These are phyloP conservation scores for Xiphophorus birchmanni DNA, from an alignment of 2,797 vertebrate genomes.

Conservation along the genomic window DNA sequence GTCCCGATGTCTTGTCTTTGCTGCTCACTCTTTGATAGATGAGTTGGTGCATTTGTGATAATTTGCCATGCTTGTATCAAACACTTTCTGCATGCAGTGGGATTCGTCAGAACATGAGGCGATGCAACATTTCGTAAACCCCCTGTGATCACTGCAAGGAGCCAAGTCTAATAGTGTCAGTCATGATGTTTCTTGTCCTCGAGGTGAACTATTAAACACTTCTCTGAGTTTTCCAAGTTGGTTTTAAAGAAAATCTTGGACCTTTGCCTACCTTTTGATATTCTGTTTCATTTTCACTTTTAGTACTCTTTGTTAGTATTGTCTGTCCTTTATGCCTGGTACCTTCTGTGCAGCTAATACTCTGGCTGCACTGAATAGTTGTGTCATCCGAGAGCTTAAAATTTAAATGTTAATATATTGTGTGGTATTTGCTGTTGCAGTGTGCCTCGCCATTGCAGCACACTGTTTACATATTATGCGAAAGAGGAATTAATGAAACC, in stretches of 20 bases:
- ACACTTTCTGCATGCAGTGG: constrained; percentile 13
- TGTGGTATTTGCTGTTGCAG: constrained; percentile 27
- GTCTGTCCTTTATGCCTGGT: constrained; percentile 9
- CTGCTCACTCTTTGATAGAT: constrained; percentile 48
- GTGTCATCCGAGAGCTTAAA: constrained; percentile 22
- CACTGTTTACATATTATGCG: constrained; percentile 23
- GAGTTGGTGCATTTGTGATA: constrained; percentile 30
- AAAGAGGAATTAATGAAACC: constrained; percentile 50
- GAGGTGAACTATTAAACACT: constrained; percentile 4
- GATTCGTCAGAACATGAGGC: constrained; percentile 20
- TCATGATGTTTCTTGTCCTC: constrained; percentile 11
- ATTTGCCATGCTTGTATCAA: constrained; percentile 43
- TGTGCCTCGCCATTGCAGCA: constrained; percentile 14
- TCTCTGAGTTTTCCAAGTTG: neutral
- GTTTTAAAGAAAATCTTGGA: neutral
- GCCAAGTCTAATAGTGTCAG: constrained; percentile 9
- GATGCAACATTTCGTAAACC: constrained; percentile 33
- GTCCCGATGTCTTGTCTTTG: constrained; percentile 34
- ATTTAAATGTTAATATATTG: constrained; percentile 38
- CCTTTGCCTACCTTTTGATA: neutral
- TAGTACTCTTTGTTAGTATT: neutral
- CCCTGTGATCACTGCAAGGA: constrained; percentile 29
- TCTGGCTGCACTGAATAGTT: constrained; percentile 10
- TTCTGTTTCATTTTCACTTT: constrained; percentile 2
- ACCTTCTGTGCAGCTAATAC: constrained; percentile 19